A percentile compares a stretch with the other conserved stretches of the same genome.
These are phyloP conservation scores for Pyrocoelia pectoralis DNA, from an alignment of 2,888 invertebrate species.

Conservation along the genomic window DNA sequence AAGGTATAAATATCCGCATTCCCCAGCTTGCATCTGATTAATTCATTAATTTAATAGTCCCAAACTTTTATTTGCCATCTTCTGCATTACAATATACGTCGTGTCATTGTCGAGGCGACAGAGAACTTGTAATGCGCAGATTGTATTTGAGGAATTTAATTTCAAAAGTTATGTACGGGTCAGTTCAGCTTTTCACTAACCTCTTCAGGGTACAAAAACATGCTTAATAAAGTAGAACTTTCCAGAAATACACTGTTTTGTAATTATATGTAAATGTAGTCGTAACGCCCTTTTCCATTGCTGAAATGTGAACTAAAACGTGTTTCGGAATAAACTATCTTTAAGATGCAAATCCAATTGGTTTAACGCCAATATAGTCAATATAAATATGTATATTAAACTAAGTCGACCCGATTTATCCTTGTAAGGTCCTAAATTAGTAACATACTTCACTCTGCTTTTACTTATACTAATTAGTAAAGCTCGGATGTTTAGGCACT, in stretches of 20 bases:
- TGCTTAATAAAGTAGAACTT: conserved; percentile 16
- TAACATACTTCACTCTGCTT: too few species aligned
- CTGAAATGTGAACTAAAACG: neutral
- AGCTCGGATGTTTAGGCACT: too few species aligned
- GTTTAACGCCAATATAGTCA: neutral
- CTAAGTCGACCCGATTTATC: too few species aligned
- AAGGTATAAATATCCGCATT: conserved; percentile 8
- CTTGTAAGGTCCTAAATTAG: too few species aligned
- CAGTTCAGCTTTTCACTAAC: conserved; percentile 11
- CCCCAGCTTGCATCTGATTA: neutral
- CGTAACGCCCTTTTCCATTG: conserved; percentile 9
- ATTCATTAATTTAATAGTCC: too few species aligned
- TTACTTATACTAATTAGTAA: too few species aligned
- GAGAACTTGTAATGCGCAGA: neutral
- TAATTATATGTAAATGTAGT: conserved; percentile 24
- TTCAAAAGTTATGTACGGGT: conserved; percentile 11
- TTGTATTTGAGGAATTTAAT: conserved; percentile 14
- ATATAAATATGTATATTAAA: too few species aligned
- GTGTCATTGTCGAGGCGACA: neutral
- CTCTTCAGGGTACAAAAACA: conserved; percentile 13
- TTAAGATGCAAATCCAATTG: neutral
- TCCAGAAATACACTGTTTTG: conserved; percentile 15
- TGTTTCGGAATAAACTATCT: neutral
- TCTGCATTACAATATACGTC: neutral
- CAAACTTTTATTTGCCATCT: neutral